Evolutionary conservation across 2,888 invertebrate genomes (phyloP).

Genomic region (Julus scanicus): DNA sequence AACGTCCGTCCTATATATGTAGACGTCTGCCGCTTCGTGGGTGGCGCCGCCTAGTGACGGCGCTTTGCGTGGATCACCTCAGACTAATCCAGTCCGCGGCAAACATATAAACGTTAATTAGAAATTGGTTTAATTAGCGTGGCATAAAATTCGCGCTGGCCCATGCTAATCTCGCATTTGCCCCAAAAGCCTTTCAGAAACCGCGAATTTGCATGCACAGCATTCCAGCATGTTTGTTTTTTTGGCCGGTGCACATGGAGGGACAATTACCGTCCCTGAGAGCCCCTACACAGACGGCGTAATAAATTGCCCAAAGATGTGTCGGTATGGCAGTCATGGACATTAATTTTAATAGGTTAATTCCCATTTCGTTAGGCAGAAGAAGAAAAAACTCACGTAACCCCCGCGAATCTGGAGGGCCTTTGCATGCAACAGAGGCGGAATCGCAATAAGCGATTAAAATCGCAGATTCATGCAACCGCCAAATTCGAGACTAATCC

Average conservation of each 20-base stretch:
- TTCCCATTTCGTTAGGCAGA: slow-evolving; percentile 1
- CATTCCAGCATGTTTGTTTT: background rate
- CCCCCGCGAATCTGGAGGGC: too few relatives aligned
- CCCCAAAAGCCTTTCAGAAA: background rate
- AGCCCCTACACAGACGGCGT: slow-evolving; percentile 15
- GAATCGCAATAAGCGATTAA: too few relatives aligned
- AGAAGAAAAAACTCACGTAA: background rate
- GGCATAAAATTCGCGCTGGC: slow-evolving; percentile 5
- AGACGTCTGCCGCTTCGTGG: background rate
- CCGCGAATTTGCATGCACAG: slow-evolving; percentile 6
- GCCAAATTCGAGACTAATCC: too few relatives aligned
- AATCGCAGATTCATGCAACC: too few relatives aligned
- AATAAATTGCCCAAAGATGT: slow-evolving; percentile 16
- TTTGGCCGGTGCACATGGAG: background rate
- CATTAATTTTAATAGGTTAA: slow-evolving; percentile 42
- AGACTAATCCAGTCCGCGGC: background rate
- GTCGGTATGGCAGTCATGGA: slow-evolving; percentile 23
- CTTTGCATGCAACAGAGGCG: too few relatives aligned
- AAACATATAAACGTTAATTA: slow-evolving; percentile 24
- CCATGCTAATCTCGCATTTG: slow-evolving; percentile 11
- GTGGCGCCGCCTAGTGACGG: slow-evolving; percentile 18
- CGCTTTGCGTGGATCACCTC: background rate
- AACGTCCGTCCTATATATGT: too few relatives aligned
- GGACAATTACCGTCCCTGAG: slow-evolving; percentile 32
- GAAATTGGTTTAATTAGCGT: background rate